Base-by-base conservation (phyloP, 2,888 invertebrate species). In the Pandemis heparana region DNA sequence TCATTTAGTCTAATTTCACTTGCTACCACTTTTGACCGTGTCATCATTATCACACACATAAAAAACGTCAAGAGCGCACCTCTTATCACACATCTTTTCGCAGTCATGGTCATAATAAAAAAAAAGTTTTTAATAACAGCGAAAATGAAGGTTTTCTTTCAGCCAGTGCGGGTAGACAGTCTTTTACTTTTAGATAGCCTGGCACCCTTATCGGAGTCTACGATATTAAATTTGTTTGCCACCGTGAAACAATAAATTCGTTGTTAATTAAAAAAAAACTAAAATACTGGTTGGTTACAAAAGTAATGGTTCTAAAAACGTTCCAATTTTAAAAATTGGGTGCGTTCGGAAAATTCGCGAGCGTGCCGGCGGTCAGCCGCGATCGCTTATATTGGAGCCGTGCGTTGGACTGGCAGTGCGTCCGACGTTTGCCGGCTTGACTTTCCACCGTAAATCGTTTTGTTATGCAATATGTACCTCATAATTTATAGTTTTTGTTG, bases 331-430 rank as follows among this genome's bases (percentile, higher is more conserved):
- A 12, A 69, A 72, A 63, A 56, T 59, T 69, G 64, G n/a, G 60
- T 67, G 53, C 38, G 70, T 68, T 65, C 51, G 70, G 75, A 63
- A 75, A 75, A 70, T 63, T 64, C 64, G 73, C 73, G 66, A 46
- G 46, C n/a, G 65, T 62, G 60, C 23, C 38, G 53, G 59, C 41
- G 68, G 53, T 60, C 59, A 68, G 75, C 59, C 61, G 70, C 70
- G 65, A 41, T 72, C 63, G 67, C 51, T 60, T 64, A 51, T 74
- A 16, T 18, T 56, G 56, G 71, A 75, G 71, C 77, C 83, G 85
- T 84, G 86, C 85, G 86, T 83, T 79, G 78, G 83, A 88, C 87
- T 89, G 88, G 87, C 83, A 85, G 86, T 56, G 85, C 81, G 75
- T 70, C 74, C 76, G 77, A 75, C 76, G 77, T 23, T 41, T 60